Conservation (phyloP, 2,888 invertebrate genomes). For the Meloe dianella region DNA sequence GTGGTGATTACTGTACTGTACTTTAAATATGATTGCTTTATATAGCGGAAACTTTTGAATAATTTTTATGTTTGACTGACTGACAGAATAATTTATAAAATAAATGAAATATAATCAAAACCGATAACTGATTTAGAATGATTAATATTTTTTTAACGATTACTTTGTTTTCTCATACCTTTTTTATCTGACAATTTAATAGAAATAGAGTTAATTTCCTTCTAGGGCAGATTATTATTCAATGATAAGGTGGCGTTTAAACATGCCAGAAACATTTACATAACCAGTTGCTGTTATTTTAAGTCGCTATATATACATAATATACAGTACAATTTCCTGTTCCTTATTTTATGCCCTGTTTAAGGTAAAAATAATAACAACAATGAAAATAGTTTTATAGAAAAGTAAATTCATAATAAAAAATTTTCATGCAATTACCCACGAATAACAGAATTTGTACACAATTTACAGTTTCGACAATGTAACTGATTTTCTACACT, state of each 20-base stretch:
- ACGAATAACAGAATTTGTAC: constrained; percentile 18
- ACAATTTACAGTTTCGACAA: neutral
- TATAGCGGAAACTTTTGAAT: no score
- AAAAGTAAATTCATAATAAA: neutral
- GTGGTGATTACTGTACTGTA: no score
- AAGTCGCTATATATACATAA: neutral
- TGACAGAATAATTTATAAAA: no score
- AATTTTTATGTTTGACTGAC: no score
- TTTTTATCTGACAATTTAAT: constrained; percentile 3
- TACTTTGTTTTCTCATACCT: neutral
- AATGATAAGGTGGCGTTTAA: constrained; percentile 11
- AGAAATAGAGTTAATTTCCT: constrained; percentile 6
- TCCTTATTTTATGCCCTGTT: constrained; percentile 32
- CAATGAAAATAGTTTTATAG: constrained; percentile 1
- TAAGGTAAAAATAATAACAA: constrained; percentile 21
- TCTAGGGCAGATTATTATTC: constrained; percentile 12
- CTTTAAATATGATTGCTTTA: no score
- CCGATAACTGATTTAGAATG: neutral
- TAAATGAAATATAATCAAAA: neutral
- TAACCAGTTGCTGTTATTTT: constrained; percentile 16
- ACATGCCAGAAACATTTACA: constrained; percentile 26
- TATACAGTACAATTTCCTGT: constrained; percentile 22
- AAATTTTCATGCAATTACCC: constrained; percentile 26
- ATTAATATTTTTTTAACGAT: constrained; percentile 4
- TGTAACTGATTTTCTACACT: neutral